Evolutionary conservation across 2,888 invertebrate genomes (phyloP).

Genomic region (Selenia dentaria): DNA sequence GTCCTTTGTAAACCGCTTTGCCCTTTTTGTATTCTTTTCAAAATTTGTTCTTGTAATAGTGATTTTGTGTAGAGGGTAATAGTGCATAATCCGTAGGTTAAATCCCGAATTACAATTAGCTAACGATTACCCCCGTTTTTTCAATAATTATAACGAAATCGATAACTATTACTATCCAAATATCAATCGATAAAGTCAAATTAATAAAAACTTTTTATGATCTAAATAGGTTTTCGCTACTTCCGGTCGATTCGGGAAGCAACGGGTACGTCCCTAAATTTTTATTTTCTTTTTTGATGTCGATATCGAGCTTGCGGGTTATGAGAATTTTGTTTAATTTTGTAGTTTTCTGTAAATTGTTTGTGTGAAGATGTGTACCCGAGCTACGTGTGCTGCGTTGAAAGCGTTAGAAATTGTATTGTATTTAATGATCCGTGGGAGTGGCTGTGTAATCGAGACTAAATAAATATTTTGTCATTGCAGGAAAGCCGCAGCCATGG

Average conservation of each 20-base stretch:
- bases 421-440: conserved; percentile 25
- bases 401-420: conserved; percentile 71
- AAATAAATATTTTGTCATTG: conserved; percentile 48
- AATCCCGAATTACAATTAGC: too few species aligned
- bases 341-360: conserved; percentile 6
- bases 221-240: conserved; percentile 40
- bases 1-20: conserved; percentile 4
- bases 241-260: conserved; percentile 49
- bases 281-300: conserved; percentile 34
- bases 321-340: conserved; percentile 5
- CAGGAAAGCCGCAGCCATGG: conserved; percentile 92
- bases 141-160: too few species aligned
- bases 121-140: too few species aligned
- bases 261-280: conserved; percentile 63
- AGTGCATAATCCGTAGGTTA: too few species aligned
- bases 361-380: conserved; percentile 66
- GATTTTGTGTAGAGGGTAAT: too few species aligned
- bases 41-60: too few species aligned
- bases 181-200: too few species aligned
- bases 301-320: conserved; percentile 2
- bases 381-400: conserved; percentile 77
- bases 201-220: conserved; percentile 36
- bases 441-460: conserved; percentile 18
- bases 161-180: too few species aligned
- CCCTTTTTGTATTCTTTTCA: too few species aligned